Evolutionary conservation across 2,797 vertebrate species (phyloP), one percentile per base, ranked within the genome.

Genomic region (Odontamblyopus lacepedii): DNA sequence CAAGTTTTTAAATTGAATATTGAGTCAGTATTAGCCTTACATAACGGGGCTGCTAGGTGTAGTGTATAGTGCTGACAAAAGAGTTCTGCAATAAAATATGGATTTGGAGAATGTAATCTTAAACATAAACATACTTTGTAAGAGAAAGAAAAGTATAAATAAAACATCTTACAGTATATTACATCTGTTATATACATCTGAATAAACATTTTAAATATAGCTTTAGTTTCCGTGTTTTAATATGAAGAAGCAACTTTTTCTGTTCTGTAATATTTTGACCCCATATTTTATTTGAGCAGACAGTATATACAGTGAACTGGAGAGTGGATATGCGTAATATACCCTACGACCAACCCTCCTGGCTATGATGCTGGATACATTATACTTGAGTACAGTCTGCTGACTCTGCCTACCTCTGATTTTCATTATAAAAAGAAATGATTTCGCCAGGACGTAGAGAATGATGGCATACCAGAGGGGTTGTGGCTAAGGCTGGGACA

Each of bases 391-490:
- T 57, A 57, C n/a, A 11, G 4, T 15, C 57, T 30, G 57, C 13
- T 6, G 26, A 29, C 23, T 57, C 55, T 57, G 51, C 44, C 44
- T 55, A 23, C 55, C 9, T 57, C 55, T 26, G 19, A 57, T 30
- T 61, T 84, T 87, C 72, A 87, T 90, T 88, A 85, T 82, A 85
- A 69, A 83, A 70, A 73, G 35, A 73, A 69, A 84, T 78, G 77
- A 89, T 85, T 77, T 77, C 76, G 73, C 83, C 8, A 77, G 77
- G 88, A 81, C 87, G 84, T 83, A 81, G 71, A 83, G 73, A 74
- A 87, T 89, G 75, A 84, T 88, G 87, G 84, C 71, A 18, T 38
- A 77, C 79, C 83, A 73, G 81, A 79, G 65, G 48, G 71, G 82
- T 74, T 6, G 61, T 63, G 65, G 82, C 81, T 73, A 80, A 75